phyloP scores from a whole-genome alignment of 2,113 vertebrate species.

The Isichthys henryi region DNA sequence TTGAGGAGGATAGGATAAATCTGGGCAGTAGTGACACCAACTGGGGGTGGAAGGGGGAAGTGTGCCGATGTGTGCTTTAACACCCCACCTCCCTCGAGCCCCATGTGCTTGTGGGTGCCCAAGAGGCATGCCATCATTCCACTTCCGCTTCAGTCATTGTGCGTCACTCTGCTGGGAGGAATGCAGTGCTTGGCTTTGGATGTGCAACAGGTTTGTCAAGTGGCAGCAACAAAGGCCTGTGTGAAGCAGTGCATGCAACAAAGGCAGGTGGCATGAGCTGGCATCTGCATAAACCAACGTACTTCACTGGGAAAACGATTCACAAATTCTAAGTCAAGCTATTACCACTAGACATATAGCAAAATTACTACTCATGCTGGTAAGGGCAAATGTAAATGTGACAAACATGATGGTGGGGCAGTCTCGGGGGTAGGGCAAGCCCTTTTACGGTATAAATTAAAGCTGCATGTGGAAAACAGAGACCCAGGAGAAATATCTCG shows the following conservation, averaged over 20 bases:
- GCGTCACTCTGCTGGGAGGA: neutral
- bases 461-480: neutral
- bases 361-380: neutral
- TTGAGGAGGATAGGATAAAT: neutral
- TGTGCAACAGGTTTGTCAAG: neutral
- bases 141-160: constrained; percentile 24
- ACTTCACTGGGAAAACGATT: neutral
- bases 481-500: neutral
- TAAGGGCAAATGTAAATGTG: neutral
- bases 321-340: neutral
- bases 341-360: neutral
- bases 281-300: neutral
- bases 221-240: neutral
- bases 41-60: constrained; percentile 7
- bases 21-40: neutral
- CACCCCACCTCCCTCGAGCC: constrained; percentile 33
- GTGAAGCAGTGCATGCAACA: neutral
- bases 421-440: neutral
- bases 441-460: too few species aligned
- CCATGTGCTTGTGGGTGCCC: constrained; percentile 11
- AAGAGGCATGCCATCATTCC: constrained; percentile 26
- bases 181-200: neutral
- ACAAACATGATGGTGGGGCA: neutral
- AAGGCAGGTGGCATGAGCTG: neutral
- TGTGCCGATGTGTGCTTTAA: constrained; percentile 36